Conservation (phyloP, 2,113 vertebrate genomes). For the Lycaon pictus region DNA sequence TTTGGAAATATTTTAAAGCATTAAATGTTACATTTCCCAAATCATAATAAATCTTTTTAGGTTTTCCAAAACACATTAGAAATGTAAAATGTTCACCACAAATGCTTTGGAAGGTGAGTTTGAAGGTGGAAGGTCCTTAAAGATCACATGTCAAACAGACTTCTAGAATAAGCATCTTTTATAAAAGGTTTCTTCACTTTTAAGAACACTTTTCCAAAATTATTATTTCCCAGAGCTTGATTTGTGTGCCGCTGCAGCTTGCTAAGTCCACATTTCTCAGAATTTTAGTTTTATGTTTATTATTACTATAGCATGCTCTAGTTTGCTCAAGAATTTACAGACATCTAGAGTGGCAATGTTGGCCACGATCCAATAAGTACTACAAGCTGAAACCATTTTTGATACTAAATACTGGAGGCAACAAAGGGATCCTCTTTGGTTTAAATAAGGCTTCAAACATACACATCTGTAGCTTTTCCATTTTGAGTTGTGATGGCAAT, state of each 20-base stretch:
- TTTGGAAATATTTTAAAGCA: conserved; percentile 27
- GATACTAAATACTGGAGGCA: neutral
- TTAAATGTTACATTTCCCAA: conserved; percentile 52
- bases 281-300: neutral
- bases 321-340: neutral
- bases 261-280: neutral
- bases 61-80: conserved; percentile 56
- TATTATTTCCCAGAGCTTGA: neutral
- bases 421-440: neutral
- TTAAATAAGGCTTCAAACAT: neutral
- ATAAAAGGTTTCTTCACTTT: neutral
- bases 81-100: neutral
- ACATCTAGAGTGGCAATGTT: neutral
- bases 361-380: neutral
- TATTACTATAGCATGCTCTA: neutral
- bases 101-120: neutral
- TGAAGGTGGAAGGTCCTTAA: conserved; percentile 10
- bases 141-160: neutral
- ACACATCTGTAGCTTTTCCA: neutral
- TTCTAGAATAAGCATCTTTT: neutral
- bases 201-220: neutral
- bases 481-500: neutral
- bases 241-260: neutral
- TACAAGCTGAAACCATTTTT: neutral
- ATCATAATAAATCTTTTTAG: neutral